These are phyloP conservation scores for Drosophila hamatofila DNA, from an alignment of 2,888 invertebrate genomes.

Conservation along the genomic window DNA sequence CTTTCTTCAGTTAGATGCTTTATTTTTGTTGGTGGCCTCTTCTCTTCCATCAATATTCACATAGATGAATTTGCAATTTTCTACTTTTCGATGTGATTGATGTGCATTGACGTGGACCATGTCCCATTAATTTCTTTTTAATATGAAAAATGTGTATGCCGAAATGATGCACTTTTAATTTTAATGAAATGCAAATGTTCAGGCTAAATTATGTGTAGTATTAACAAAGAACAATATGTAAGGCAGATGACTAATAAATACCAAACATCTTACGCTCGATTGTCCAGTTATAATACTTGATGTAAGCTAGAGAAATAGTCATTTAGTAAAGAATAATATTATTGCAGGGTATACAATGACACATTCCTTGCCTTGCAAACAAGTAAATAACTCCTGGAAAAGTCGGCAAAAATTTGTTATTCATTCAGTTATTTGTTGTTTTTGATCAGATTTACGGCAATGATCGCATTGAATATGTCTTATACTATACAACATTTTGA, in stretches of 20 bases:
- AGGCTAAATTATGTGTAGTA: constrained; percentile 43
- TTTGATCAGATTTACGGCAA: constrained; percentile 21
- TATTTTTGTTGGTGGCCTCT: not conserved
- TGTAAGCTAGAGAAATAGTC: not conserved
- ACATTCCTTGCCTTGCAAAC: not conserved
- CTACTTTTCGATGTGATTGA: constrained; percentile 64
- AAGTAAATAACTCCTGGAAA: constrained; percentile 29
- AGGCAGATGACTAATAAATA: not conserved
- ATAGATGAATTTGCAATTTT: constrained; percentile 43
- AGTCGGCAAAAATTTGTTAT: constrained; percentile 4
- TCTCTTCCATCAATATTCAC: constrained; percentile 12
- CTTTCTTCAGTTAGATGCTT: constrained; percentile 7
- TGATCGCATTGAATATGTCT: constrained; percentile 20
- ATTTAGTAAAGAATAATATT: not conserved
- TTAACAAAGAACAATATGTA: constrained; percentile 13
- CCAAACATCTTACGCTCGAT: not conserved
- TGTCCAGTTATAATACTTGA: too few relatives aligned
- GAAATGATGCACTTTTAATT: constrained; percentile 41
- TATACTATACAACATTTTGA: constrained; percentile 34
- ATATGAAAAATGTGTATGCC: constrained; percentile 39
- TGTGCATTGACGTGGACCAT: constrained; percentile 63
- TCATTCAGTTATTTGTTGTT: constrained; percentile 6
- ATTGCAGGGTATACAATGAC: not conserved
- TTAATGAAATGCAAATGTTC: constrained; percentile 73
- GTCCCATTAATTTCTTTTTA: constrained; percentile 67